Conservation (phyloP, 2,888 invertebrate species). For the Meandrusa payeni region DNA sequence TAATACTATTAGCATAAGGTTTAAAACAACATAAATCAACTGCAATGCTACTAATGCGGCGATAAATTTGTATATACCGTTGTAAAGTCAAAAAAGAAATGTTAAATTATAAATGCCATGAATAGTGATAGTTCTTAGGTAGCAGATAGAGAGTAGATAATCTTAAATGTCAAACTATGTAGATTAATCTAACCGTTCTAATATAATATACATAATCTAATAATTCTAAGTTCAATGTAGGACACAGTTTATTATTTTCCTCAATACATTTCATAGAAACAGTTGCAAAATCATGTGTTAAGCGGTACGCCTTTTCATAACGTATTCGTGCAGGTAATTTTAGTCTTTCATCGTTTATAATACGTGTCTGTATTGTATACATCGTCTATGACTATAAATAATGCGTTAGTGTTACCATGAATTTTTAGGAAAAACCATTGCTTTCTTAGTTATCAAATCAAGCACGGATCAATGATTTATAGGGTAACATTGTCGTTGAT, state of each 20-base stretch:
- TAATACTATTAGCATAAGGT: background rate
- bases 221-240: too few species aligned
- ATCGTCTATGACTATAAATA: constrained; percentile 8
- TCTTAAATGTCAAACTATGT: too few species aligned
- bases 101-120: too few species aligned
- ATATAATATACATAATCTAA: too few species aligned
- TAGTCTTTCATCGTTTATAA: background rate
- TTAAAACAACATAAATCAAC: background rate
- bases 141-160: too few species aligned
- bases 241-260: constrained; percentile 13
- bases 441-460: too few species aligned
- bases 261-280: constrained; percentile 13
- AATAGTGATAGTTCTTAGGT: too few species aligned
- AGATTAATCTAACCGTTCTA: too few species aligned
- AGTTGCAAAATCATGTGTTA: constrained; percentile 19
- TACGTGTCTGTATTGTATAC: constrained; percentile 5
- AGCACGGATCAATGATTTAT: too few species aligned
- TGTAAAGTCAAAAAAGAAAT: too few species aligned
- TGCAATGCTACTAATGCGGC: constrained; percentile 12
- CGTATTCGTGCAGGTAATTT: background rate
- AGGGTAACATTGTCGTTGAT: too few species aligned
- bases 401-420: constrained; percentile 11
- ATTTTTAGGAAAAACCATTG: background rate
- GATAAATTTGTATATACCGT: too few species aligned
- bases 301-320: constrained; percentile 2